These are phyloP conservation scores for Numenius phaeopus DNA, from an alignment of 2,797 vertebrate genomes.

Conservation along the genomic window DNA sequence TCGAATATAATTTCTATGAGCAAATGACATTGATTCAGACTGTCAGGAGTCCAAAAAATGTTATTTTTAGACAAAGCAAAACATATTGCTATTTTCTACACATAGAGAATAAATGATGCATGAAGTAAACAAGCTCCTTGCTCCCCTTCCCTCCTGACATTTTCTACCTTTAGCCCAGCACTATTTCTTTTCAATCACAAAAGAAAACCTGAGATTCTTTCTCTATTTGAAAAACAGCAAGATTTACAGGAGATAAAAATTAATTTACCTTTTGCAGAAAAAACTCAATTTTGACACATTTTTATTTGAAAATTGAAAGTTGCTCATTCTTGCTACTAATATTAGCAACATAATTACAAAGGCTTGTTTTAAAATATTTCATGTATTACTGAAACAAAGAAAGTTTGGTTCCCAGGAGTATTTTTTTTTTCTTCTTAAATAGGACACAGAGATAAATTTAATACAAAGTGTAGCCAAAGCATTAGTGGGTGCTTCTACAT, in stretches of 20 bases:
- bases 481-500: slow-evolving; percentile 50
- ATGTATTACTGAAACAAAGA: background rate
- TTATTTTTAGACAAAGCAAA: background rate
- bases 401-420: background rate
- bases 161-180: background rate
- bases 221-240: background rate
- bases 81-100: background rate
- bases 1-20: background rate
- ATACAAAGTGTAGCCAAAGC: slow-evolving; percentile 36
- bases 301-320: background rate
- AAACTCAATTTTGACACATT: background rate
- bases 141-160: background rate
- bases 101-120: background rate
- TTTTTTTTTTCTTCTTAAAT: background rate
- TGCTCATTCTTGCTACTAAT: background rate
- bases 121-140: background rate
- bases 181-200: background rate
- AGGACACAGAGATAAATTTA: slow-evolving; percentile 71
- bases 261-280: background rate
- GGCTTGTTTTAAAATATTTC: background rate
- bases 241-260: background rate
- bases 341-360: background rate
- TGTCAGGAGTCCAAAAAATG: background rate
- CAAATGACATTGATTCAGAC: background rate
- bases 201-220: background rate